Percentiles rank a stretch among this genome's conserved stretches.
Conservation (phyloP, 2,888 invertebrate genomes). For the Drosophila stalkeri region DNA sequence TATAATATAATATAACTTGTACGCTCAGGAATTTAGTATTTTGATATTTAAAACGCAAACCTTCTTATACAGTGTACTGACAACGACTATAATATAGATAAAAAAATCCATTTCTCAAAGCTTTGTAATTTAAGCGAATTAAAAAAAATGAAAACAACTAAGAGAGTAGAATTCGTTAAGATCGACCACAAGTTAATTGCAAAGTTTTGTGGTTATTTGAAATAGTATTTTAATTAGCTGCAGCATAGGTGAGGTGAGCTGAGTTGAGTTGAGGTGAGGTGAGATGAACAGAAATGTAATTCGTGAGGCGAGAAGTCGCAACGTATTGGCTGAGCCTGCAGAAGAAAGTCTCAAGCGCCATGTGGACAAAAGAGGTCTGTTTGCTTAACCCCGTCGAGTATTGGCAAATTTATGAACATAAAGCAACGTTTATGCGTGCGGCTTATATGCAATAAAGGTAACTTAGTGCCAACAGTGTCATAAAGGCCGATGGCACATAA, state of each 20-base stretch:
- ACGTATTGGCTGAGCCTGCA: constrained; percentile 3
- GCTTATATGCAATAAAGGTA: constrained; percentile 80
- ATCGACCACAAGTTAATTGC: constrained; percentile 59
- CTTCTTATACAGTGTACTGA: constrained; percentile 3
- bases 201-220: constrained; percentile 58
- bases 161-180: constrained; percentile 6
- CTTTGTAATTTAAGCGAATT: constrained; percentile 60
- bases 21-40: too few relatives aligned
- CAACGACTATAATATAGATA: constrained; percentile 12
- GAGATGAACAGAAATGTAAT: neutral
- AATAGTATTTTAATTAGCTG: constrained; percentile 77
- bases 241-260: constrained; percentile 16
- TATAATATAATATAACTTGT: too few relatives aligned
- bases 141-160: constrained; percentile 16
- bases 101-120: constrained; percentile 53
- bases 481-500: constrained; percentile 75
- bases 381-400: constrained; percentile 72
- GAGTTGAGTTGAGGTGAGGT: neutral
- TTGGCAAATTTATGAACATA: constrained; percentile 78
- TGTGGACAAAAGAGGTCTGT: constrained; percentile 47
- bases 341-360: constrained; percentile 68
- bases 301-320: neutral
- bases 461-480: constrained; percentile 80
- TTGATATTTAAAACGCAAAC: neutral
- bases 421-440: constrained; percentile 80